These are phyloP conservation scores for Chrysomela aeneicollis DNA, from an alignment of 2,888 invertebrate genomes.

Conservation along the genomic window DNA sequence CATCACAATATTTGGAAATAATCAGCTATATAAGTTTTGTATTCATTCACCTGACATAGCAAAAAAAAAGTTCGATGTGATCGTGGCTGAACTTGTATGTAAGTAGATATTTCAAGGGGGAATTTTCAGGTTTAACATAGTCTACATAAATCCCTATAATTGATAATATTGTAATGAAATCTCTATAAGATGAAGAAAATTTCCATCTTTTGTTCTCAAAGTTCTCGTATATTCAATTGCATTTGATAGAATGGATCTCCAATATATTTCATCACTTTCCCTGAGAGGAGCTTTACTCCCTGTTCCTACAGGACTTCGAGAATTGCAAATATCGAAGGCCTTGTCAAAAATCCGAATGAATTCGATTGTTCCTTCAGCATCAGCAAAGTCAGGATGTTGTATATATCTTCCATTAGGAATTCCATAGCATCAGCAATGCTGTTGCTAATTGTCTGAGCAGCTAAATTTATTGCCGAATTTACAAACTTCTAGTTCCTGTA, in stretches of 20 bases:
- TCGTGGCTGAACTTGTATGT: too few relatives aligned
- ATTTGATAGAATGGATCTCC: slow-evolving; percentile 20
- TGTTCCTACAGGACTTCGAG: slow-evolving; percentile 27
- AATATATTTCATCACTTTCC: slow-evolving; percentile 23
- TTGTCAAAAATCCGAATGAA: slow-evolving; percentile 32
- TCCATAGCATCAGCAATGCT: slow-evolving; percentile 11
- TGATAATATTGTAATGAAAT: slow-evolving; percentile 12
- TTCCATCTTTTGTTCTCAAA: slow-evolving; percentile 10
- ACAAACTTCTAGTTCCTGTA: slow-evolving; percentile 3
- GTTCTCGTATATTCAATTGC: slow-evolving; percentile 21
- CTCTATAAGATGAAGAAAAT: not conserved
- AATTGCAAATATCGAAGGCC: slow-evolving; percentile 34
- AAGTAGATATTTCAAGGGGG: slow-evolving; percentile 6
- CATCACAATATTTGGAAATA: too few relatives aligned
- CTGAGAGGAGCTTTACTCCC: slow-evolving; percentile 26
- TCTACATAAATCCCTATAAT: slow-evolving; percentile 18
- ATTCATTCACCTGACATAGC: slow-evolving; percentile 17
- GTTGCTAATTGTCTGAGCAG: slow-evolving; percentile 4
- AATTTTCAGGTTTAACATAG: not conserved
- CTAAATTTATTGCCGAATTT: slow-evolving; percentile 13
- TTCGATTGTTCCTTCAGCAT: slow-evolving; percentile 26
- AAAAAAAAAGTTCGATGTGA: slow-evolving; percentile 21
- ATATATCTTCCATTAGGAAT: slow-evolving; percentile 5
- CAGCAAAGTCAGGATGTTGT: slow-evolving; percentile 24
- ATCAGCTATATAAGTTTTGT: not conserved